These are phyloP conservation scores for Rhinella marina DNA, from an alignment of 2,797 vertebrate species.

Conservation along the genomic window DNA sequence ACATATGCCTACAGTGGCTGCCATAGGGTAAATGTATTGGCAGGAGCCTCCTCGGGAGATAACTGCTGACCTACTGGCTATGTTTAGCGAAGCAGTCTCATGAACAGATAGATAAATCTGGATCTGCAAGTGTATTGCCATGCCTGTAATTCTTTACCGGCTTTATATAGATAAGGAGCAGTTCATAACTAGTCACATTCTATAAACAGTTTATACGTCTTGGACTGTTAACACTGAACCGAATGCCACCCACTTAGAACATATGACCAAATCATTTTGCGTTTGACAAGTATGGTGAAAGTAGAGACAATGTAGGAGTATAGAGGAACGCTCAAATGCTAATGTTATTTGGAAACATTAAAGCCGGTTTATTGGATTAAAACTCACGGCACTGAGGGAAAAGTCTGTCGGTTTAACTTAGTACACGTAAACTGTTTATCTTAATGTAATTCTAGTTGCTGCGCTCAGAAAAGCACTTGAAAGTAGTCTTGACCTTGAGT, in stretches of 20 bases:
- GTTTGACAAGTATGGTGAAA: constrained; percentile 25
- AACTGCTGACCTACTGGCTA: background rate
- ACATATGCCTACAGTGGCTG: background rate
- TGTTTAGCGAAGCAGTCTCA: background rate
- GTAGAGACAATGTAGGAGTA: constrained; percentile 29
- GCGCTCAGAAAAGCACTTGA: constrained; percentile 34
- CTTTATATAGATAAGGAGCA: background rate
- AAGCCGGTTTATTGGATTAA: constrained; percentile 49
- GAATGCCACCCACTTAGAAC: constrained; percentile 46
- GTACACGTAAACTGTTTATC: constrained; percentile 52
- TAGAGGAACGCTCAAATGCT: constrained; percentile 17
- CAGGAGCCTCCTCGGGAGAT: background rate
- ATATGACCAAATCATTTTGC: constrained; percentile 16
- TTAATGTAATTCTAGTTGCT: constrained; percentile 47
- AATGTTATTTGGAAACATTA: constrained; percentile 48
- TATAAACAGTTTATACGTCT: constrained; percentile 11
- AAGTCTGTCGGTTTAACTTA: constrained; percentile 41
- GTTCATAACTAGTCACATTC: background rate
- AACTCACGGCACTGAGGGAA: constrained; percentile 22
- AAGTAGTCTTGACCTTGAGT: constrained; percentile 38
- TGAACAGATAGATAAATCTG: background rate
- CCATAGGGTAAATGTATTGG: background rate
- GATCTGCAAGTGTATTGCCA: background rate
- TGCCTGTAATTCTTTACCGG: background rate
- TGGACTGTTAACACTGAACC: constrained; percentile 10